Conservation (phyloP, 2,888 invertebrate genomes). For the Heliconius charithonia region DNA sequence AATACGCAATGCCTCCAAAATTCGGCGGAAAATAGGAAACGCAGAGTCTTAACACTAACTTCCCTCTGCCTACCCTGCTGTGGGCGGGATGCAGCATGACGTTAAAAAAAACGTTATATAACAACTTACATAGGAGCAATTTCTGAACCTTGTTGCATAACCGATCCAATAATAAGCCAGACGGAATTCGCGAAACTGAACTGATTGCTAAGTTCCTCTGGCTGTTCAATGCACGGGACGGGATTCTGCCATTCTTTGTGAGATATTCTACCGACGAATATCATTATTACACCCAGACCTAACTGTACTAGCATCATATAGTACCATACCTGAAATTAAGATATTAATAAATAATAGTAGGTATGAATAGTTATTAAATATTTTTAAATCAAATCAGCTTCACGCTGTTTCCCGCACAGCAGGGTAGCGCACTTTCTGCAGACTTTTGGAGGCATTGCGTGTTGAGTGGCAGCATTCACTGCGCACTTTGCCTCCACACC, state of each 20-base stretch:
- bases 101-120: background rate
- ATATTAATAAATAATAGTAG: background rate
- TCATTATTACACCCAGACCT: constrained; percentile 90
- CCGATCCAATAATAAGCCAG: constrained; percentile 94
- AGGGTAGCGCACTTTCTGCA: too few relatives aligned
- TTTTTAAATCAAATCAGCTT: too few relatives aligned
- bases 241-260: constrained; percentile 96
- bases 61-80: too few relatives aligned
- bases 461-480: too few relatives aligned
- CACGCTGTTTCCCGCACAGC: too few relatives aligned
- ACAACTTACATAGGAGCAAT: constrained; percentile 90
- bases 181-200: constrained; percentile 93
- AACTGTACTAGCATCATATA: constrained; percentile 92
- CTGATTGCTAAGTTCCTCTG: constrained; percentile 91
- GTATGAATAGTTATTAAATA: background rate
- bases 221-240: constrained; percentile 92
- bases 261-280: constrained; percentile 91
- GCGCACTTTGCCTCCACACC: too few relatives aligned
- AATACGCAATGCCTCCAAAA: too few relatives aligned
- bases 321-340: constrained; percentile 88
- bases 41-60: too few relatives aligned
- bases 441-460: too few relatives aligned
- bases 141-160: constrained; percentile 95
- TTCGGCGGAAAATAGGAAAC: too few relatives aligned
- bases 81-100: too few relatives aligned